phyloP scores from a whole-genome alignment of 2,113 vertebrate genomes.

The Struthio camelus region DNA sequence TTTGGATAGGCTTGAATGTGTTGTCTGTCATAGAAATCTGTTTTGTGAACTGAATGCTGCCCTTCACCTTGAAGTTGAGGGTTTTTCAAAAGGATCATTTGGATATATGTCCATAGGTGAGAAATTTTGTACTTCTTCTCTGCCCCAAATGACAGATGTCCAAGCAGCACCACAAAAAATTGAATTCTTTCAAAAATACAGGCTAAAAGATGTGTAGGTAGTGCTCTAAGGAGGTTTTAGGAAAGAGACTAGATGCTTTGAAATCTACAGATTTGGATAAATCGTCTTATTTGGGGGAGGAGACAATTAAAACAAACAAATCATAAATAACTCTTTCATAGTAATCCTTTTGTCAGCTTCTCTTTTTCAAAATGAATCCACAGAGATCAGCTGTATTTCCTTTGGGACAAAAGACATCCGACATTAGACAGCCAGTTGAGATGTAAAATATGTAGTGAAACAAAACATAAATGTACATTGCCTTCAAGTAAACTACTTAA shows the following conservation, averaged over 20 bases:
- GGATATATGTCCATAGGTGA: neutral
- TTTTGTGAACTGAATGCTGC: neutral
- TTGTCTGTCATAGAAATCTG: neutral
- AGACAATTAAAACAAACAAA: neutral
- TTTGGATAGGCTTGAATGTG: neutral
- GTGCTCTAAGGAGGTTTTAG: neutral
- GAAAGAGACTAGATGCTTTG: neutral
- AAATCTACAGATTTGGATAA: neutral
- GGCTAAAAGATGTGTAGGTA: fast-evolving
- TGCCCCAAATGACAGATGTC: neutral
- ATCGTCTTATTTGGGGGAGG: neutral
- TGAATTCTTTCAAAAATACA: neutral
- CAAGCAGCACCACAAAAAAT: neutral
- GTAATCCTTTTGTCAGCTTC: neutral
- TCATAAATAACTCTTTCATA: neutral
- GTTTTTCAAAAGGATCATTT: neutral
- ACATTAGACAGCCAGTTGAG: neutral
- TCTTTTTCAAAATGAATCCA: neutral
- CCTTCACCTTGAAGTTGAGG: neutral
- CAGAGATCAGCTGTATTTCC: neutral
- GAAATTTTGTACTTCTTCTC: neutral
- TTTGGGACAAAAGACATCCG: neutral
- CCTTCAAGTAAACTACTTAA: neutral
- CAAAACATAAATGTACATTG: neutral
- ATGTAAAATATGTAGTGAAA: neutral